Evolutionary conservation across 2,797 vertebrate genomes (phyloP).

Genomic region (Poecile montanus): DNA sequence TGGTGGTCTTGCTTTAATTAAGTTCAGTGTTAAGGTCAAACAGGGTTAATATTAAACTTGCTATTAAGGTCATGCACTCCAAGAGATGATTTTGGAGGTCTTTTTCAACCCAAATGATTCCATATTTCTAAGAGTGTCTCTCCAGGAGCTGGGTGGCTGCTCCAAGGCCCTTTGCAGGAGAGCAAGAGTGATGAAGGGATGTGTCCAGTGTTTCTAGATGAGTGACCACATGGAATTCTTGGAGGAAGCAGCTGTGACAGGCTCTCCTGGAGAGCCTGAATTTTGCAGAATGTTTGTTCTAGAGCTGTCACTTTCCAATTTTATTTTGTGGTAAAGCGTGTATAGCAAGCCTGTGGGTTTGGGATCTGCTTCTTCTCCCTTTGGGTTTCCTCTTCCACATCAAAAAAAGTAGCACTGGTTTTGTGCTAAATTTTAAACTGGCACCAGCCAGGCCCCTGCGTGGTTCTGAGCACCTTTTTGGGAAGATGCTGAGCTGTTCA

Average conservation of each 20-base stretch:
- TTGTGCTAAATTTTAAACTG: not conserved
- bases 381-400: not conserved
- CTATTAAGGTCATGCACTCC: not conserved
- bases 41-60: not conserved
- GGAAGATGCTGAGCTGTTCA: not conserved
- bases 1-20: not conserved
- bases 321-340: fast-evolving
- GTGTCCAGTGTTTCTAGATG: fast-evolving
- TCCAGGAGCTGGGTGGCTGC: not conserved
- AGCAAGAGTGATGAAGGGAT: fast-evolving
- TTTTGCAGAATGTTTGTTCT: not conserved
- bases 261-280: fast-evolving
- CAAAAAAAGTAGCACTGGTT: fast-evolving
- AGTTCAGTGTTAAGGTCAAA: not conserved
- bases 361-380: not conserved
- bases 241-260: not conserved
- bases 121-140: not conserved
- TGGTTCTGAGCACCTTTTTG: fast-evolving
- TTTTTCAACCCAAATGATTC: not conserved
- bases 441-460: fast-evolving
- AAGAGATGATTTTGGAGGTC: not conserved
- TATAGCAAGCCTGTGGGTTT: fast-evolving
- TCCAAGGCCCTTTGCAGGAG: not conserved
- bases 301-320: fast-evolving
- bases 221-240: fast-evolving